Base-by-base conservation (phyloP, 1,140 invertebrate species). In the Choristoneura fumiferana region DNA sequence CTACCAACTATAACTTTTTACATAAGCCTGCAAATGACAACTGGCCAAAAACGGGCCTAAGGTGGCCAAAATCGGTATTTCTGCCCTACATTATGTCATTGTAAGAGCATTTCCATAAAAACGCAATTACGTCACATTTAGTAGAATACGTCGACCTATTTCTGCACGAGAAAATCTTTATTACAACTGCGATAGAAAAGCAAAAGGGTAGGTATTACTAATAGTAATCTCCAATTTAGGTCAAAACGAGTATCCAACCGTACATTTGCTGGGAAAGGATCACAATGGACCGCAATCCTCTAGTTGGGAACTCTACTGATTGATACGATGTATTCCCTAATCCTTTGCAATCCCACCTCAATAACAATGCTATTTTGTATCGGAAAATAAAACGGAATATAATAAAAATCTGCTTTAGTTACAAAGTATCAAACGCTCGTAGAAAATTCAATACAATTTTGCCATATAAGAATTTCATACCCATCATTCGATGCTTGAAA, bases 191-290 rank as follows among this genome's bases (percentile, higher is more conserved):
- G 17, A 39, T 12, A 4, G 37, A 18, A 29, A 49, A 49, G 17
- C 18, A 49, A 49, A 49, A 29, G 43, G 18, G 43, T 49, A 45
- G 22, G 40, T 45, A 45, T 45, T 45, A 49, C 43, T 49, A 49
- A 49, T 49, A 49, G 43, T 49, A 49, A 49, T 49, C 43, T 49
- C n/a, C 43, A 49, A 49, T 49, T 49, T 49, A 13, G 43, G 43
- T 49, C 43, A 49, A 49, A 49, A 33, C 8, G 43, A 49, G 43
- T 33, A 49, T 49, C 14, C 17, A 17, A 49, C 17, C 43, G 43
- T 18, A 49, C 43, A 29, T 33, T 49, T 49, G 43, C 22, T 49
- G 43, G 43, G 43, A 17, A 45, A 15, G 40, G 40, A 33, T 49
- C 43, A 49, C 43, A 49, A 49, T 49, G 18, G 18, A 4, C 43